Percentiles rank a stretch among this genome's conserved stretches.
Conservation (phyloP, 2,797 vertebrate species). For the Arctocebus calabarensis region DNA sequence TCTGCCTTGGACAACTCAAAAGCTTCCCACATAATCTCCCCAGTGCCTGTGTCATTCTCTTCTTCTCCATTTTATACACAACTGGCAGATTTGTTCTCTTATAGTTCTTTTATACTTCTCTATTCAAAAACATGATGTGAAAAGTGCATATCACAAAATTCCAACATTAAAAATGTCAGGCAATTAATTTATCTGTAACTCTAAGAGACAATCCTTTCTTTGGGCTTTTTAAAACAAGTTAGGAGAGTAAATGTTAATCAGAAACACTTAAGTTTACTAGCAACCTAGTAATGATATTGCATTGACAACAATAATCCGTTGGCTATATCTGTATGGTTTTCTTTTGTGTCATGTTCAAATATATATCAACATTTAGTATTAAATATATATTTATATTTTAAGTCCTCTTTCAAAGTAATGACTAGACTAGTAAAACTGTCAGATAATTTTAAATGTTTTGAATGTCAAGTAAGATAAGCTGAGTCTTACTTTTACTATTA, state of each 20-base stretch:
- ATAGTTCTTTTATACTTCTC: not conserved
- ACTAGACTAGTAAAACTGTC: not conserved
- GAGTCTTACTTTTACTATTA: not conserved
- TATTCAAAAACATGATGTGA: not conserved
- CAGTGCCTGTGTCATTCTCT: not conserved
- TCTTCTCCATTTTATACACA: not conserved
- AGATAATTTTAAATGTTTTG: not conserved
- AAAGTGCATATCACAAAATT: not conserved
- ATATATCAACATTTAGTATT: not conserved
- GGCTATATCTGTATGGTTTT: not conserved
- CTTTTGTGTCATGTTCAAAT: not conserved
- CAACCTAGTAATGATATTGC: not conserved
- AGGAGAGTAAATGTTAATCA: not conserved
- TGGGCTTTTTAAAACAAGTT: not conserved
- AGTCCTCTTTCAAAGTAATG: not conserved
- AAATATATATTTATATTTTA: not conserved
- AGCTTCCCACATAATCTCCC: not conserved
- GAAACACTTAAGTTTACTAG: not conserved
- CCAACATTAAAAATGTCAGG: not conserved
- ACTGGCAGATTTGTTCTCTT: not conserved
- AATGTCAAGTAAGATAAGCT: not conserved
- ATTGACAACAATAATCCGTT: not conserved
- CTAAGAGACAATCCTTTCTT: not conserved
- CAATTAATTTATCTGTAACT: not conserved
- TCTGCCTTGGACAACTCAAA: not conserved